A percentile compares a stretch with the other conserved stretches of the same genome.
Conservation (phyloP, 2,113 vertebrate species). For the Pangasianodon hypophthalmus region DNA sequence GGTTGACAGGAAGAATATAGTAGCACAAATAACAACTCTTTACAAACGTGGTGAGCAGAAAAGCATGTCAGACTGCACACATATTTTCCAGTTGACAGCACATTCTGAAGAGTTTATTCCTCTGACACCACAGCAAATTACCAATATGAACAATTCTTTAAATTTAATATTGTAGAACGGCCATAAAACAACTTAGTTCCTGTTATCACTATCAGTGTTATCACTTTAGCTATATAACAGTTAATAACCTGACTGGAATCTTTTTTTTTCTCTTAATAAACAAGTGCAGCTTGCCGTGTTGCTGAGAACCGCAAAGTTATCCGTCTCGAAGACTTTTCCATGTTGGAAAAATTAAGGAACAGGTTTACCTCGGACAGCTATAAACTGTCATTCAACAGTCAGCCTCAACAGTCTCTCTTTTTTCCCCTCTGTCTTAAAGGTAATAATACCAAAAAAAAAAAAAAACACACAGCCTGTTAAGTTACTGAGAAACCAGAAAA, state of each 20-base stretch:
- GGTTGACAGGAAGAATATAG: background rate
- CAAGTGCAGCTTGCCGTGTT: background rate
- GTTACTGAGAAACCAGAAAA: background rate
- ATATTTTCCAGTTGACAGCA: background rate
- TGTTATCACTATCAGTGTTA: background rate
- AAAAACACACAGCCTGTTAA: background rate
- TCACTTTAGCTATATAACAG: background rate
- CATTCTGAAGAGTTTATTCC: background rate
- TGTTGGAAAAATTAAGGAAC: background rate
- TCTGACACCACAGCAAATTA: background rate
- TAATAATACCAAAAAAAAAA: background rate
- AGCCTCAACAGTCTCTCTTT: background rate
- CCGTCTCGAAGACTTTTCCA: background rate
- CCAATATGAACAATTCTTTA: background rate
- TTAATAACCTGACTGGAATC: background rate
- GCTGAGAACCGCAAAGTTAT: background rate
- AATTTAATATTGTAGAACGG: background rate
- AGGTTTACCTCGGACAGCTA: background rate
- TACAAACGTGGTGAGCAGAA: background rate
- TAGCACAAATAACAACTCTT: background rate
- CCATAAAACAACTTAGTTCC: background rate
- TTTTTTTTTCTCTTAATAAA: background rate
- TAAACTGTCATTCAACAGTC: background rate
- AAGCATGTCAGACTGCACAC: background rate
- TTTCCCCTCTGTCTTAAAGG: background rate